Evolutionary conservation across 1,140 invertebrate genomes (phyloP).

Genomic region (Diachasma alloeum): DNA sequence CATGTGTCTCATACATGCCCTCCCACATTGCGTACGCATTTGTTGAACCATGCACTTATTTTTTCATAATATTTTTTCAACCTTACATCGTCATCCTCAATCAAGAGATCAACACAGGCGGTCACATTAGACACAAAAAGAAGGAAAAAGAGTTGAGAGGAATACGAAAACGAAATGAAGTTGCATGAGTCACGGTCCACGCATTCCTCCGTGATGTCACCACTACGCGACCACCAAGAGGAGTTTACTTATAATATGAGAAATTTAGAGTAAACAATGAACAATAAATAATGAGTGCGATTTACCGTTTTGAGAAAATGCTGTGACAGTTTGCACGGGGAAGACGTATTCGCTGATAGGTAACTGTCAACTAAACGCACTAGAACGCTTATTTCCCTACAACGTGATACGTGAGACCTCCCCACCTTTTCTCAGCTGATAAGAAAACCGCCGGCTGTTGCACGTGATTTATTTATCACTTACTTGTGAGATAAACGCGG

Average conservation of each 20-base stretch:
- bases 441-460: not conserved
- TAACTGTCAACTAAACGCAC: not conserved
- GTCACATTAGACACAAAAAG: not conserved
- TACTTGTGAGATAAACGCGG: not conserved
- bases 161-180: constrained; percentile 9
- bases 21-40: constrained; percentile 6
- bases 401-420: not conserved
- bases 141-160: not conserved
- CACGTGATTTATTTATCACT: constrained; percentile 3
- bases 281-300: not conserved
- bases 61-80: constrained; percentile 2
- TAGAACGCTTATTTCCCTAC: not conserved
- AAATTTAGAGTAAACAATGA: not conserved
- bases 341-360: not conserved
- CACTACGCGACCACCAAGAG: not conserved
- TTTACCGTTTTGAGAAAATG: no score
- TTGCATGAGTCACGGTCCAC: constrained; percentile 37
- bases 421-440: not conserved
- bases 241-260: not conserved
- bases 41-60: not conserved
- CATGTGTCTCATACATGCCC: no score
- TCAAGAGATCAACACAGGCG: constrained; percentile 16
- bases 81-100: constrained; percentile 13
- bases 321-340: not conserved
- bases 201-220: constrained; percentile 43